Conservation (phyloP, 2,113 vertebrate genomes). For the Pungitius pungitius region DNA sequence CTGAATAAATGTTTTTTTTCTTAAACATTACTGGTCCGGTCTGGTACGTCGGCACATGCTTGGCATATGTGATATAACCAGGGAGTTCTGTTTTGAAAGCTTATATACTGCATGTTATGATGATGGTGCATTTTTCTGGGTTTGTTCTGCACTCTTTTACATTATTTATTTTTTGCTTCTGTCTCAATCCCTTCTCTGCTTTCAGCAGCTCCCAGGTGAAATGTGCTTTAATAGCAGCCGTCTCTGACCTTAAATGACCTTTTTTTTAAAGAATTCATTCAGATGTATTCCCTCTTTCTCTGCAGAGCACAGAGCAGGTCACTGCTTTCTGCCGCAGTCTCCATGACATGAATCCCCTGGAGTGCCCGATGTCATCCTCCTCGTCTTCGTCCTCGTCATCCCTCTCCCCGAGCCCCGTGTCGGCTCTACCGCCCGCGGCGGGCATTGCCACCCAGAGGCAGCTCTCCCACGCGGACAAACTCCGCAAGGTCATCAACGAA, state of each 20-base stretch:
- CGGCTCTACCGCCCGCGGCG: slow-evolving; percentile 79
- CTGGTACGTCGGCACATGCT: slow-evolving; percentile 62
- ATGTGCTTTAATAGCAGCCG: not conserved
- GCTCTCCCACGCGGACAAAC: slow-evolving; percentile 93
- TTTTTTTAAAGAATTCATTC: not conserved
- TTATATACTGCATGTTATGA: slow-evolving; percentile 7
- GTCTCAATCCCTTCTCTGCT: not conserved
- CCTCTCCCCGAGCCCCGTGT: slow-evolving; percentile 85
- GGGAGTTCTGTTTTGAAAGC: slow-evolving; percentile 32
- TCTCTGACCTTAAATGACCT: not conserved
- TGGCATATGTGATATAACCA: slow-evolving; percentile 40
- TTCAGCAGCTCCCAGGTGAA: not conserved
- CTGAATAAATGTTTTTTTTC: not conserved
- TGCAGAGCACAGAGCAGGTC: slow-evolving; percentile 89
- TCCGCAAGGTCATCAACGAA: slow-evolving; percentile 96
- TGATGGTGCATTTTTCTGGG: slow-evolving; percentile 7
- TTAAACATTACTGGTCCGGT: not conserved
- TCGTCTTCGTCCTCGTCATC: slow-evolving; percentile 76
- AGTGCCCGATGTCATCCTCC: slow-evolving; percentile 75
- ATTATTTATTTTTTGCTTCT: not conserved
- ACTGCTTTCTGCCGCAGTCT: slow-evolving; percentile 88
- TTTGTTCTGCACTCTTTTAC: not conserved
- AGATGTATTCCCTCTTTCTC: slow-evolving; percentile 11
- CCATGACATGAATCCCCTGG: slow-evolving; percentile 89
- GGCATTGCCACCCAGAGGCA: slow-evolving; percentile 83